Conservation (phyloP, 2,888 invertebrate species). For the Philaethria dido region DNA sequence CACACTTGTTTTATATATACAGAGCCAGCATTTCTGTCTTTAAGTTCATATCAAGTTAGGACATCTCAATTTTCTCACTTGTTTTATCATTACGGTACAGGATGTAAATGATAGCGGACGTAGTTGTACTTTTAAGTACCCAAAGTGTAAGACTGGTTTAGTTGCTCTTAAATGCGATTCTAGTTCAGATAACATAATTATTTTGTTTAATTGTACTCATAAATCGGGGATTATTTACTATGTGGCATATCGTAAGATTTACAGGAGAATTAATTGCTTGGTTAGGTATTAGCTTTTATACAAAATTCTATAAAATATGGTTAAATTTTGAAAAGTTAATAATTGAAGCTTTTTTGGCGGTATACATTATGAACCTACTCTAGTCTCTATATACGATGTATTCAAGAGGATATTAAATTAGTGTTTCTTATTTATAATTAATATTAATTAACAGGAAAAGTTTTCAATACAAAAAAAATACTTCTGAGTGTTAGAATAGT, state of each 20-base stretch:
- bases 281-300: too few relatives aligned
- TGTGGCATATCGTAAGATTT: not conserved
- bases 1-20: constrained; percentile 11
- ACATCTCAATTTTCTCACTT: constrained; percentile 17
- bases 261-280: too few relatives aligned
- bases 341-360: too few relatives aligned
- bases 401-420: too few relatives aligned
- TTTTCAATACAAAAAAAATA: too few relatives aligned
- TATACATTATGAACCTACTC: too few relatives aligned
- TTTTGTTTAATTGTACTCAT: not conserved
- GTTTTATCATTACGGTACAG: not conserved
- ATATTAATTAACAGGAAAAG: too few relatives aligned
- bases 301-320: too few relatives aligned
- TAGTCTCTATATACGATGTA: too few relatives aligned
- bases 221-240: not conserved
- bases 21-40: not conserved
- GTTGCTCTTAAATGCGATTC: not conserved
- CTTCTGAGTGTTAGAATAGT: too few relatives aligned
- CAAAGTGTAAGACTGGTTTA: not conserved
- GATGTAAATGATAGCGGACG: constrained; percentile 14
- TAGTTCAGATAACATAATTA: not conserved
- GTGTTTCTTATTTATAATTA: too few relatives aligned
- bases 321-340: too few relatives aligned
- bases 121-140: constrained; percentile 6
- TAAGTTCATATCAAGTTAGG: constrained; percentile 12